Percentiles rank a stretch among this genome's conserved stretches.
Conservation (phyloP, 2,888 invertebrate genomes). For the Tenthredo scrophulariae region DNA sequence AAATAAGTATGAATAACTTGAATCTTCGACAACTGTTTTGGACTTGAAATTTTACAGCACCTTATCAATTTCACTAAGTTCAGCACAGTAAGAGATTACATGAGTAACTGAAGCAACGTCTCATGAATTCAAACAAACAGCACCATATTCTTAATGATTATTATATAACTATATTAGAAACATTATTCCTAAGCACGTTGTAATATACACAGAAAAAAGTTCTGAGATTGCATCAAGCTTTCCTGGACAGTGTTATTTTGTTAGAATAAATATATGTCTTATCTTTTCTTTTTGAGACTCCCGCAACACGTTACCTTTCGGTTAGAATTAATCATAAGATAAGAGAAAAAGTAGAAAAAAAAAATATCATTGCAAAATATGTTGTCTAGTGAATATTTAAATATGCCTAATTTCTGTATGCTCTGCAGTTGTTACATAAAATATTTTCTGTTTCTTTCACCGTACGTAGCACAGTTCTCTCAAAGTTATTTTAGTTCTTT, state of each 20-base stretch:
- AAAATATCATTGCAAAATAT: slow-evolving; percentile 27
- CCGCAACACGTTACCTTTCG: not conserved
- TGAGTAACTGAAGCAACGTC: not conserved
- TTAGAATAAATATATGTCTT: not conserved
- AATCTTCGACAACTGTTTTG: slow-evolving; percentile 8
- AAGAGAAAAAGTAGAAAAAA: not conserved
- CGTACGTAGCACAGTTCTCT: not conserved
- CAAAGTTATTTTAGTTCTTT: not conserved
- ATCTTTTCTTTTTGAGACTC: not conserved
- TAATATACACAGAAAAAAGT: not conserved
- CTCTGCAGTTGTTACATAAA: slow-evolving; percentile 40
- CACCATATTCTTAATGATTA: not conserved
- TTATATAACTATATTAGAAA: slow-evolving; percentile 5
- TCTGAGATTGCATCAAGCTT: not conserved
- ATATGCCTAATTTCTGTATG: not conserved
- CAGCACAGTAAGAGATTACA: slow-evolving; percentile 49
- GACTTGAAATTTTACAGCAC: not conserved
- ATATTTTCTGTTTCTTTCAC: not conserved
- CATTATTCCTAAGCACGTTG: not conserved
- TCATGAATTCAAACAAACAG: not conserved
- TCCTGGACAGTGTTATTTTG: not conserved
- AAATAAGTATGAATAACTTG: not conserved
- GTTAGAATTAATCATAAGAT: not conserved
- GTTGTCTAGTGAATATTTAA: no score
- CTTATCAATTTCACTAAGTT: not conserved